Percentiles rank a stretch among this genome's conserved stretches.
Evolutionary conservation across 2,888 invertebrate genomes (phyloP).

Genomic region (Parnassius smintheus): DNA sequence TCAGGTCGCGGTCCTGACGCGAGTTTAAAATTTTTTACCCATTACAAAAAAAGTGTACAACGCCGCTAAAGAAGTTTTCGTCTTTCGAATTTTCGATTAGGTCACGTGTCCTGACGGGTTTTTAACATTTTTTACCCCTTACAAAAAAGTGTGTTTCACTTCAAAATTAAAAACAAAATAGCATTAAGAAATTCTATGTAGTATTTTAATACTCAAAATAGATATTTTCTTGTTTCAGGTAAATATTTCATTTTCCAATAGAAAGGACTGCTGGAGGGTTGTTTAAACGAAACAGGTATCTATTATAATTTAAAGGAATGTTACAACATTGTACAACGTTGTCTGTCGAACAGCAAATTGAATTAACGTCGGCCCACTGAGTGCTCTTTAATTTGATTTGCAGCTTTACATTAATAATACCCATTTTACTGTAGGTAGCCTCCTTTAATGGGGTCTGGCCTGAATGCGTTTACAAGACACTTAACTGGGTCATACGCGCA

Average conservation of each 20-base stretch:
- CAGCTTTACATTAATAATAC: constrained; percentile 28
- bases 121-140: too few species aligned
- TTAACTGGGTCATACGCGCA: background rate
- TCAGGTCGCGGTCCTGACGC: too few species aligned
- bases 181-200: background rate
- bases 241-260: constrained; percentile 26
- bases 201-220: background rate
- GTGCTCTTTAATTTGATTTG: constrained; percentile 48
- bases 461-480: background rate
- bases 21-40: too few species aligned
- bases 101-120: too few species aligned
- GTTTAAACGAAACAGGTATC: constrained; percentile 5
- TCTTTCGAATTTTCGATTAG: too few species aligned
- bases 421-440: constrained; percentile 18
- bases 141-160: too few species aligned
- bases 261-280: background rate
- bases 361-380: constrained; percentile 42
- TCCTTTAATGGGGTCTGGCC: constrained; percentile 7
- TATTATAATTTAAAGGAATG: constrained; percentile 23
- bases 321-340: constrained; percentile 15
- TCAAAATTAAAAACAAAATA: background rate
- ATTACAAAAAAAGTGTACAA: too few species aligned
- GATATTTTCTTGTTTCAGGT: constrained; percentile 35
- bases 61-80: too few species aligned
- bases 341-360: constrained; percentile 39